Evolutionary conservation across 2,888 invertebrate genomes (phyloP).

Genomic region (Hemistola chrysoprasaria): DNA sequence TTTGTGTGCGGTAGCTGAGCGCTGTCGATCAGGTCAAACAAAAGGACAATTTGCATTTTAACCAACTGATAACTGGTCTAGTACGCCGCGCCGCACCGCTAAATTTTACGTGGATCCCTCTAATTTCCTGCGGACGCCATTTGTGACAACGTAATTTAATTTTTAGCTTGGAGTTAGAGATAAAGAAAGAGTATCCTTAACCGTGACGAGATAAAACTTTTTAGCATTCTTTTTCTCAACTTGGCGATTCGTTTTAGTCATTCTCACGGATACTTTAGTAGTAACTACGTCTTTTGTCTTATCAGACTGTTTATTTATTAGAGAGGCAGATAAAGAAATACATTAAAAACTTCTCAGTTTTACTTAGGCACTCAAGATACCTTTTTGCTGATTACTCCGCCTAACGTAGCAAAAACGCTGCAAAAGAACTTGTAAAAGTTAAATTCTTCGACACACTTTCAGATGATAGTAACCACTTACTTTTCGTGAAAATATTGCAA

Average conservation of each 20-base stretch:
- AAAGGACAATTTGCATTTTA: conserved; percentile 78
- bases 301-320: conserved; percentile 29
- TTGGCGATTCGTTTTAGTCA: conserved; percentile 42
- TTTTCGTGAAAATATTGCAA: conserved; percentile 48
- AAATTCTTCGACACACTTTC: conserved; percentile 14
- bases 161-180: conserved; percentile 46
- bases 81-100: conserved; percentile 41
- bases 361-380: conserved; percentile 7
- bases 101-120: conserved; percentile 28
- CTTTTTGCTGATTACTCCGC: conserved; percentile 20
- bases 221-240: conserved; percentile 35
- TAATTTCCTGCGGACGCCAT: conserved; percentile 55
- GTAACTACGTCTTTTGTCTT: conserved; percentile 20
- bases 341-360: conserved; percentile 20
- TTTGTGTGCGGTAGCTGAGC: conserved; percentile 38
- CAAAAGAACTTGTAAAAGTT: conserved; percentile 15
- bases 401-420: conserved; percentile 7
- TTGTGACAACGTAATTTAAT: conserved; percentile 59
- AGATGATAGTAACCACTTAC: conserved; percentile 39
- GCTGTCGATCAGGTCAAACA: conserved; percentile 64
- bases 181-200: conserved; percentile 54
- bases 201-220: conserved; percentile 50
- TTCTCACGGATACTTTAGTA: conserved; percentile 24
- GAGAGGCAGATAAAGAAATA: conserved; percentile 18
- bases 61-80: conserved; percentile 71